Evolutionary conservation across 2,888 invertebrate genomes (phyloP).

Genomic region (Synergus gifuensis): DNA sequence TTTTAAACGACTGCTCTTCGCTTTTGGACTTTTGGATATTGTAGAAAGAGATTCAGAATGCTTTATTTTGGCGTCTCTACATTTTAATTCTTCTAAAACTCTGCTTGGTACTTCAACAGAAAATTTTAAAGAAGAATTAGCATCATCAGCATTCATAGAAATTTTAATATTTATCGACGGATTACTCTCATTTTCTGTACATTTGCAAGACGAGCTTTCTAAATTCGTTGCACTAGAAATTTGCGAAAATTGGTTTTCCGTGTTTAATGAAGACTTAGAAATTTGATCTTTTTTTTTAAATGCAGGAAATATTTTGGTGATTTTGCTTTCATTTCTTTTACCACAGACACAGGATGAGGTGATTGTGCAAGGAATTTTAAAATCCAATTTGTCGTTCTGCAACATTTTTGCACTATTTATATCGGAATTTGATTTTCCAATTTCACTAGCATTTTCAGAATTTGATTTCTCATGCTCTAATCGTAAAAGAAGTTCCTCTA

Average conservation of each 20-base stretch:
- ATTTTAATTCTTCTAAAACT: slow-evolving; percentile 31
- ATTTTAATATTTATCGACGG: slow-evolving; percentile 29
- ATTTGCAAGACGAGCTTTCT: not conserved
- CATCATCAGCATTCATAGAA: slow-evolving; percentile 9
- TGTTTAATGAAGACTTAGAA: not conserved
- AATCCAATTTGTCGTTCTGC: not conserved
- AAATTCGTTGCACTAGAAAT: not conserved
- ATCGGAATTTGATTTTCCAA: not conserved
- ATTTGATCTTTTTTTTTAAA: not conserved
- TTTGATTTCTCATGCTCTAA: not conserved
- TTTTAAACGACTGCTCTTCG: slow-evolving; percentile 22
- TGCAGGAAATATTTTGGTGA: not conserved
- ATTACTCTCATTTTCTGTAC: not conserved
- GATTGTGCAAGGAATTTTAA: not conserved
- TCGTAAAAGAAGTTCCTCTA: not conserved
- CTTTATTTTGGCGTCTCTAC: not conserved
- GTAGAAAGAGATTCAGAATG: slow-evolving; percentile 25
- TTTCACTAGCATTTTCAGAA: not conserved
- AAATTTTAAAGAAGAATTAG: slow-evolving; percentile 41
- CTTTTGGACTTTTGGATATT: not conserved
- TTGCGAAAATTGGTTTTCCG: not conserved
- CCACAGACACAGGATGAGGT: not conserved
- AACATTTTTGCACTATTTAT: not conserved
- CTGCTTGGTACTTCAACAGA: slow-evolving; percentile 46
- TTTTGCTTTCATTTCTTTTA: not conserved